These are phyloP conservation scores for Borostomias antarcticus DNA, from an alignment of 2,797 vertebrate species.

Conservation along the genomic window DNA sequence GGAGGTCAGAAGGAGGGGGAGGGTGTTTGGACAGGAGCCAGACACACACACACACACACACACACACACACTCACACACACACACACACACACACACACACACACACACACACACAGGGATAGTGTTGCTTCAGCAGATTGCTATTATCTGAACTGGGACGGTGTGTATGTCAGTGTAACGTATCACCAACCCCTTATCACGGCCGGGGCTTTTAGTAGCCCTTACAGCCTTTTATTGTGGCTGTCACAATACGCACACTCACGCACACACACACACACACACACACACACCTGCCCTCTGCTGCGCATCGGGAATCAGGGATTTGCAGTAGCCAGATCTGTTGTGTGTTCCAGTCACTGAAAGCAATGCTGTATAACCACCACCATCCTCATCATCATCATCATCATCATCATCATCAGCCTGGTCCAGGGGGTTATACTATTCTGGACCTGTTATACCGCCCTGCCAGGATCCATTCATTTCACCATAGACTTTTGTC, in stretches of 20 bases:
- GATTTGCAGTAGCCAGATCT: conserved; percentile 14
- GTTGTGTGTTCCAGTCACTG: conserved; percentile 1
- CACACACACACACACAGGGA: neutral
- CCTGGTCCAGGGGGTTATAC: no score
- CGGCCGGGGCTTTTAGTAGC: conserved; percentile 17
- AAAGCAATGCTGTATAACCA: conserved; percentile 43
- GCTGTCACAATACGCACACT: neutral
- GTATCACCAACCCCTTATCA: conserved; percentile 12
- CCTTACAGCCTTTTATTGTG: conserved; percentile 17
- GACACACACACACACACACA: no score
- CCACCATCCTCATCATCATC: conserved; percentile 42
- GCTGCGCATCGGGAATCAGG: conserved; percentile 28
- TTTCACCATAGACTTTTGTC: no score
- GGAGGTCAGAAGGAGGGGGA: neutral
- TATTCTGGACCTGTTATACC: no score
- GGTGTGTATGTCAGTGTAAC: neutral
- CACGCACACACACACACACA: neutral
- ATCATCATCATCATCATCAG: conserved; percentile 40
- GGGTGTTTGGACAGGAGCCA: conserved; percentile 12
- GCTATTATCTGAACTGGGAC: conserved; percentile 2
- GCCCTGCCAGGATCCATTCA: no score
- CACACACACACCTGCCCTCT: neutral
- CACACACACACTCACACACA: neutral
- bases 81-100: neutral
- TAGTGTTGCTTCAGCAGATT: neutral